Conservation (phyloP, 2,113 vertebrate species). For the Myrmophylax atrothorax region DNA sequence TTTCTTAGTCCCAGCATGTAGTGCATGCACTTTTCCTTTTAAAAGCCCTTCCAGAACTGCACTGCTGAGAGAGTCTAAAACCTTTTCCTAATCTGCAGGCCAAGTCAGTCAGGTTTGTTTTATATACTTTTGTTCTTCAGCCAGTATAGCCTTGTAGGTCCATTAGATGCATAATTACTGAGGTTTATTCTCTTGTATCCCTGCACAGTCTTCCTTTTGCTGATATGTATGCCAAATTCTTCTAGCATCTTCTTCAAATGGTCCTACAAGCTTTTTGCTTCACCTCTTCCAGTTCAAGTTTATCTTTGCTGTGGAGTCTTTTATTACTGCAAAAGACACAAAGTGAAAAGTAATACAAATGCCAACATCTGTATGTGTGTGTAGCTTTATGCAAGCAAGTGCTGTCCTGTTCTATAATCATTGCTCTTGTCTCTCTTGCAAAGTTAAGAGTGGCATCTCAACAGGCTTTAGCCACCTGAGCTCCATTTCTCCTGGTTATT, state of each 20-base stretch:
- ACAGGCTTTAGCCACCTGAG: not conserved
- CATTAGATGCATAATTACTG: conserved; percentile 10
- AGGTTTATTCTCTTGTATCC: not conserved
- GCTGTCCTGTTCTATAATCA: not conserved
- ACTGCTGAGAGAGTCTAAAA: not conserved
- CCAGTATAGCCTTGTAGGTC: not conserved
- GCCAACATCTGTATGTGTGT: not conserved
- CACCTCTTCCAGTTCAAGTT: not conserved
- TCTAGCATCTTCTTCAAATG: not conserved
- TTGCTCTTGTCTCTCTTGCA: not conserved
- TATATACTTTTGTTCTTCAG: conserved; percentile 14
- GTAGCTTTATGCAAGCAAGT: not conserved
- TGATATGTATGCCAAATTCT: not conserved
- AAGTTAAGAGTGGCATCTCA: not conserved
- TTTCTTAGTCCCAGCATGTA: not conserved
- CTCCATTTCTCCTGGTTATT: not conserved
- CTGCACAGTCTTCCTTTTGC: not conserved
- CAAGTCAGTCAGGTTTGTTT: not conserved
- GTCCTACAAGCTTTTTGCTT: not conserved
- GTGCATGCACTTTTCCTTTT: not conserved
- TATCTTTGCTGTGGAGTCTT: not conserved
- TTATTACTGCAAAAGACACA: not conserved
- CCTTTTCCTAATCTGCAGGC: not conserved
- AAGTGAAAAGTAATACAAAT: not conserved
- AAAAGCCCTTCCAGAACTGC: not conserved